Evolutionary conservation across 1,140 invertebrate species (phyloP), one percentile per base, ranked within the genome.

Genomic region (Limonius californicus): DNA sequence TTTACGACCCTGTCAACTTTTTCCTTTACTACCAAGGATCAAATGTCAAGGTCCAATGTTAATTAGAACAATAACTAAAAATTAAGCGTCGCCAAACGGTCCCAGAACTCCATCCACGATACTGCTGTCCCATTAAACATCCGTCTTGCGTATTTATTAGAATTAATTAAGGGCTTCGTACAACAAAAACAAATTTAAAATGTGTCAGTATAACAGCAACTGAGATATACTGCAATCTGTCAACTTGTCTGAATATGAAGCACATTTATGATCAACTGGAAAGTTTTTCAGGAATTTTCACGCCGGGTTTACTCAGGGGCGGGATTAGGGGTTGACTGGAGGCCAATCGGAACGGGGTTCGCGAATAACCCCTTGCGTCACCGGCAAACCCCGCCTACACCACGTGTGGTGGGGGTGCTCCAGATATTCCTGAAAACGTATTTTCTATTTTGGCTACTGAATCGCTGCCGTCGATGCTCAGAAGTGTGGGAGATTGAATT

Each of bases 201-300:
- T 23, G 16, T 39, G 12, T 39, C 32, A n/a, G 12, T 23, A 45
- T 50, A 19, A 23, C n/a, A n/a, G n/a, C 14, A 18, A 18, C 15
- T 54, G 45, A 23, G 55, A 39, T 23, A 54, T 54, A 23, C 32
- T 27, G 61, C 64, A 71, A 71, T 71, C 69, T 68, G 70, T 71
- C 70, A 65, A 67, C 59, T 66, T 64, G 65, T 59, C 65, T 59
- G 68, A 62, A 54, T 68, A 67, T 67, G 60, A 53, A 58, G 61
- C 66, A 61, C 63, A 65, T 71, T 66, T 70, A 72, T 71, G 72
- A 75, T 72, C 71, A 65, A 74, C 72, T 75, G 72, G 63, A 66
- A 60, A 63, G 58, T 74, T 73, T 73, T 71, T 67, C 66, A 67
- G 50, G 60, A 45, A 57, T 58, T 57, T 61, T 63, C 57, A 59